Evolutionary conservation across 2,888 invertebrate genomes (phyloP), one percentile per base, ranked within the genome.

Genomic region (Melieria crassipennis): DNA sequence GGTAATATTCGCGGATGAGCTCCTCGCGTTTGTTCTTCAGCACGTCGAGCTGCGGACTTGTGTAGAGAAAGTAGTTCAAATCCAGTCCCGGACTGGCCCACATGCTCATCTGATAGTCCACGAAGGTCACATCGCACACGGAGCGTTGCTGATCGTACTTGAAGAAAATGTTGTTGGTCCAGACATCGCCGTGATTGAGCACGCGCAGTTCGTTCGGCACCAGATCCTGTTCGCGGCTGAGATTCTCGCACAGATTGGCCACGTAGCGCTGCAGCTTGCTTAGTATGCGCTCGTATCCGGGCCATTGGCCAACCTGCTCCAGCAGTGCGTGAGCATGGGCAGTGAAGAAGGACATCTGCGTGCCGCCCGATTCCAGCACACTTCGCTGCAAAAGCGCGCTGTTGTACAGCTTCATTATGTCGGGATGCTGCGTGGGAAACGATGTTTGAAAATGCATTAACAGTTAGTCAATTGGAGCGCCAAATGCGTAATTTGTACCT

Each of bases 151-250:
- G 13, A 5, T 66, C 46, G 73, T 88, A 87, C 52, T 83, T 83
- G 73, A 88, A 88, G 78, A 88, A 80, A 78, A 88, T 84, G 77
- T 88, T 88, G 69, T 87, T 88, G 5, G 84, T 79, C 88, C 87
- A 88, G 9, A 87, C 78, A 78, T 88, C 88, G 11, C 88, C 88
- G 73, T 88, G 88, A 76, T 87, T 87, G 13, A 88, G 76, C 5
- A 88, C 87, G 65, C 86, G 84, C 65, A 86, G 84, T 62, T 79
- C 77, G 4, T 63, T 63, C 6, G 67, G 5, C 3, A 13, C 61
- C 0, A 72, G 73, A 5, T 60, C 61, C n/a, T 75, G 74, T 52
- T 70, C 68, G 5, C 68, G 52, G 5, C 58, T 11, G 6, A 77
- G 63, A n/a, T 75, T 71, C 1, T 68, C 65, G 7, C 64, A 65